Percentiles rank a stretch among this genome's conserved stretches.
These are phyloP conservation scores for Leistus spinibarbis DNA, from an alignment of 2,888 invertebrate species.

Conservation along the genomic window DNA sequence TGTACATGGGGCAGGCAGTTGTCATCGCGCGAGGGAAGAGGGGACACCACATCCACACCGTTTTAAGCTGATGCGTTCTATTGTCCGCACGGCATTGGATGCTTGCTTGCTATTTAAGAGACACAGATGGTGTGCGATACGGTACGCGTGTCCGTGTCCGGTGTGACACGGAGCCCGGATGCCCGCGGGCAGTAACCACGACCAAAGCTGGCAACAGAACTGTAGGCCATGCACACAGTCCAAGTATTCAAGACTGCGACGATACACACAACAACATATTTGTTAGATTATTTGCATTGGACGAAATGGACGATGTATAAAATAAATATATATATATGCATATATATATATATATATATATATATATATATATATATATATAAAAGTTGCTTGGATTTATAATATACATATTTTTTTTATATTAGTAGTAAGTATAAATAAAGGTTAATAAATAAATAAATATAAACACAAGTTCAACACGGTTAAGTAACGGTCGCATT, in stretches of 20 bases:
- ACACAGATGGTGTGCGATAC: not conserved
- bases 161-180: slow-evolving; percentile 42
- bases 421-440: not conserved
- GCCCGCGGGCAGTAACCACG: slow-evolving; percentile 41
- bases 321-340: slow-evolving; percentile 2
- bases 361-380: slow-evolving; percentile 8
- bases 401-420: not conserved
- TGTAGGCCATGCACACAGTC: slow-evolving; percentile 66
- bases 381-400: not conserved
- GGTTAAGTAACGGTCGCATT: slow-evolving; percentile 3
- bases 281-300: slow-evolving; percentile 44
- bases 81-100: not conserved
- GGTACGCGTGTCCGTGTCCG: no score
- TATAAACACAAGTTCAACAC: not conserved
- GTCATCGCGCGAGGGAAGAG: slow-evolving; percentile 45
- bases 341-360: slow-evolving; percentile 16
- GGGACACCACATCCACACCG: slow-evolving; percentile 41
- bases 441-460: slow-evolving; percentile 5
- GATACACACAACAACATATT: slow-evolving; percentile 51
- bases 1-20: slow-evolving; percentile 25
- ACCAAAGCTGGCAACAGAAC: slow-evolving; percentile 49
- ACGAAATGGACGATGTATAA: slow-evolving; percentile 43
- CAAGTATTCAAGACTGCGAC: slow-evolving; percentile 65
- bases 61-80: not conserved
- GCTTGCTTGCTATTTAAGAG: not conserved